phyloP scores from a whole-genome alignment of 2,888 invertebrate genomes.

The Ecliptopera silaceata region DNA sequence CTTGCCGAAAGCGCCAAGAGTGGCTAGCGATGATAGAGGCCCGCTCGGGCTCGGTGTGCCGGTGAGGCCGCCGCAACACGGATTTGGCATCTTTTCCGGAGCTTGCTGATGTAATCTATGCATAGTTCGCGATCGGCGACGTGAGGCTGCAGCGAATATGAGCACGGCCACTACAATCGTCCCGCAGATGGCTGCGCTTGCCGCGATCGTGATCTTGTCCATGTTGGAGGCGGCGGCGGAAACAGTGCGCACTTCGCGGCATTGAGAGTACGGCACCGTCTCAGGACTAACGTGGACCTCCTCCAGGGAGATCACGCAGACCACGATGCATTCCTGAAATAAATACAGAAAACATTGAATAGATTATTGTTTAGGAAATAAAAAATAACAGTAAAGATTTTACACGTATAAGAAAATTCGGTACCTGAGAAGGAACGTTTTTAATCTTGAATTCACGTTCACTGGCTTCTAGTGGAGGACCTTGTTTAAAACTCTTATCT shows the following conservation, averaged over 20 bases:
- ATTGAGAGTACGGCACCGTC: slow-evolving; percentile 92
- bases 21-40: slow-evolving; percentile 91
- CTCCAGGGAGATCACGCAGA: slow-evolving; percentile 95
- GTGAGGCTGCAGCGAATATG: slow-evolving; percentile 93
- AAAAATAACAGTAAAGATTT: too few relatives aligned
- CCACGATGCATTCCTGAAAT: slow-evolving; percentile 93
- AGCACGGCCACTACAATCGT: slow-evolving; percentile 95
- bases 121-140: slow-evolving; percentile 89
- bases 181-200: slow-evolving; percentile 95
- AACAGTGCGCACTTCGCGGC: slow-evolving; percentile 94
- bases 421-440: slow-evolving; percentile 93
- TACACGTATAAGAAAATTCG: background rate
- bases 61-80: slow-evolving; percentile 88
- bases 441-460: slow-evolving; percentile 96
- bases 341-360: slow-evolving; percentile 3
- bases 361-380: background rate
- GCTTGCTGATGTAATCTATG: slow-evolving; percentile 88
- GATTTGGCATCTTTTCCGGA: slow-evolving; percentile 88
- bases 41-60: slow-evolving; percentile 91
- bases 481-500: slow-evolving; percentile 94
- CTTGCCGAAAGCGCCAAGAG: slow-evolving; percentile 92
- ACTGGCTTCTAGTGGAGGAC: slow-evolving; percentile 93
- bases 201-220: slow-evolving; percentile 97
- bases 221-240: slow-evolving; percentile 93
- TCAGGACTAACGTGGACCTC: slow-evolving; percentile 94